These are phyloP conservation scores for Prunella fulvescens DNA, from an alignment of 2,113 vertebrate species.

Conservation along the genomic window DNA sequence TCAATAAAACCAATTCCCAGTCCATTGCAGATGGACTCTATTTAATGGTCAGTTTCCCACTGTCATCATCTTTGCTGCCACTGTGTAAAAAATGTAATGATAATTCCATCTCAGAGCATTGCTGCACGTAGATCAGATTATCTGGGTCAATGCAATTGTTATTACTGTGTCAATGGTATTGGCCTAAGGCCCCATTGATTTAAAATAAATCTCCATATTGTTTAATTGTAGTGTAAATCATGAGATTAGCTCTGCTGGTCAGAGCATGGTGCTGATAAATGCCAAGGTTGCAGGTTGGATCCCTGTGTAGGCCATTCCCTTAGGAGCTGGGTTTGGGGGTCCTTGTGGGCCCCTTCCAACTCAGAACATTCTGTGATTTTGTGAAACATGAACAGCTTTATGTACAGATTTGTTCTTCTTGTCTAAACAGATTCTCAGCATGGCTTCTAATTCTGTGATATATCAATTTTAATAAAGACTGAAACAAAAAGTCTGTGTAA, in stretches of 20 bases:
- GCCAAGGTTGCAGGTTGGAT: background rate
- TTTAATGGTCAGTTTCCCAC: conserved; percentile 36
- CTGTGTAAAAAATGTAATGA: background rate
- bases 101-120: background rate
- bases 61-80: background rate
- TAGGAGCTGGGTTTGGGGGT: background rate
- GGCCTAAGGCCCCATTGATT: background rate
- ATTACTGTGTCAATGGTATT: background rate
- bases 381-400: background rate
- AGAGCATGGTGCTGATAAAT: background rate
- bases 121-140: background rate
- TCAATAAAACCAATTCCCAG: conserved; percentile 23
- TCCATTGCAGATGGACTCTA: background rate
- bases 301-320: too few relatives aligned
- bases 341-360: background rate
- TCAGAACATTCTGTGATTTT: background rate
- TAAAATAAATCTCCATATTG: background rate
- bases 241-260: background rate
- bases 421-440: background rate
- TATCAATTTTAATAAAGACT: background rate
- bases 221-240: background rate
- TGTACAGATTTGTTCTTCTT: background rate
- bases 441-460: background rate
- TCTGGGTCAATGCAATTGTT: conserved; percentile 17
- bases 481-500: background rate